Percentiles rank a stretch among this genome's conserved stretches.
Evolutionary conservation across 35 echinoderm and acorn worm genomes (phyloP).

Genomic region (Lytechinus pictus): DNA sequence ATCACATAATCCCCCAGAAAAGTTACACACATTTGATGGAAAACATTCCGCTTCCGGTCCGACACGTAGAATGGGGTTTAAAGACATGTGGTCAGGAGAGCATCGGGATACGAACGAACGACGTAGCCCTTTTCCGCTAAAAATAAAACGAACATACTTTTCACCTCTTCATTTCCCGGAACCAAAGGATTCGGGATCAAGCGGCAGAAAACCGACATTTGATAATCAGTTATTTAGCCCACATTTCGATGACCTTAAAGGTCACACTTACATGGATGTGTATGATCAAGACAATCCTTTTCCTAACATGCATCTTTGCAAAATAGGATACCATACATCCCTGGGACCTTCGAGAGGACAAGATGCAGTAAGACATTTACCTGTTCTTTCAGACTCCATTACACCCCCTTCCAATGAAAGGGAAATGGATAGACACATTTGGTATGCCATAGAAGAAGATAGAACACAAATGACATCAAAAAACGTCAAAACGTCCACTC

Average conservation of each 20-base stretch:
- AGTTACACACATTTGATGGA: too few species aligned
- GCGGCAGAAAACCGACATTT: not conserved
- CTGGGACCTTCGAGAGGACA: not conserved
- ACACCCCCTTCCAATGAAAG: not conserved
- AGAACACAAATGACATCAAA: not conserved
- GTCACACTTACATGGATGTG: not conserved
- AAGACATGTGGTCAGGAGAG: not conserved
- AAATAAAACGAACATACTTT: not conserved
- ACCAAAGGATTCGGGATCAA: not conserved
- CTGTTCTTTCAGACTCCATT: not conserved
- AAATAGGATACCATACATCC: not conserved
- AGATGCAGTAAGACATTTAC: not conserved
- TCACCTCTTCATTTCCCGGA: not conserved
- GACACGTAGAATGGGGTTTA: not conserved
- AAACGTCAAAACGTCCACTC: not conserved
- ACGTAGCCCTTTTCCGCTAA: not conserved
- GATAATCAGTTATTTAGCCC: too few species aligned
- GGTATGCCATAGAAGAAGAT: not conserved
- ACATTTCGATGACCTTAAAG: not conserved
- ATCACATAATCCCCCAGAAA: too few species aligned
- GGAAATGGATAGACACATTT: not conserved
- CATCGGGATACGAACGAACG: not conserved
- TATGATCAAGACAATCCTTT: not conserved
- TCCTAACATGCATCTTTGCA: not conserved
- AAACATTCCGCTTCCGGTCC: too few species aligned